phyloP scores from a whole-genome alignment of 2,113 vertebrate genomes.

The Lamprotornis superbus region DNA sequence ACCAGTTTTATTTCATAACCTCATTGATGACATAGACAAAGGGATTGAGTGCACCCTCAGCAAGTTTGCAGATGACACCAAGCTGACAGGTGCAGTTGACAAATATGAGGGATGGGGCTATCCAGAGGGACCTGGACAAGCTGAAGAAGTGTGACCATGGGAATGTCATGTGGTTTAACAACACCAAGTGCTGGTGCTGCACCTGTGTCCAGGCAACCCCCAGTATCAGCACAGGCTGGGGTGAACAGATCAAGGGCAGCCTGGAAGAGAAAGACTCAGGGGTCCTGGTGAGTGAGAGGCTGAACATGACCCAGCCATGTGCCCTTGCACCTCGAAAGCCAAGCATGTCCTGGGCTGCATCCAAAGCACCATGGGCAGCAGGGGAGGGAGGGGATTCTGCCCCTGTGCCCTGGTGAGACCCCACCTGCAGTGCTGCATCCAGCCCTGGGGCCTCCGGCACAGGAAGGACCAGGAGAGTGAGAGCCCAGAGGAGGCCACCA shows the following conservation, averaged over 20 bases:
- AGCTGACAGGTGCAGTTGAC: background rate
- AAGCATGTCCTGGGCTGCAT: background rate
- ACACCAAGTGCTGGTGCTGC: too few relatives aligned
- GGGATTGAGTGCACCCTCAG: background rate
- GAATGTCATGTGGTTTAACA: too few relatives aligned
- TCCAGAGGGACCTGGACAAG: background rate
- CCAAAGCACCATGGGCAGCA: background rate
- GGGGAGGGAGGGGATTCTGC: background rate
- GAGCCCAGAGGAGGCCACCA: background rate
- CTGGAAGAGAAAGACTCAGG: fast-evolving
- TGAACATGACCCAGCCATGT: background rate
- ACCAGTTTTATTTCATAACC: background rate
- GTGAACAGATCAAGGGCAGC: background rate
- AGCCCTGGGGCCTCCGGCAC: background rate
- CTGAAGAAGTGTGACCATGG: background rate
- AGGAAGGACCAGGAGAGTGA: background rate
- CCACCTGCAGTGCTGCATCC: background rate
- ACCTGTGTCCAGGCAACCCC: background rate
- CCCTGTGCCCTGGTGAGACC: background rate
- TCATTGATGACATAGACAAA: background rate
- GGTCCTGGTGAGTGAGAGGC: background rate
- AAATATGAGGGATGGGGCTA: background rate
- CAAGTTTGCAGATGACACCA: background rate
- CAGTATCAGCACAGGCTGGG: background rate
- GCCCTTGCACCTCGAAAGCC: background rate